Conservation (phyloP, 1,140 invertebrate genomes). For the Reticulitermes speratus region DNA sequence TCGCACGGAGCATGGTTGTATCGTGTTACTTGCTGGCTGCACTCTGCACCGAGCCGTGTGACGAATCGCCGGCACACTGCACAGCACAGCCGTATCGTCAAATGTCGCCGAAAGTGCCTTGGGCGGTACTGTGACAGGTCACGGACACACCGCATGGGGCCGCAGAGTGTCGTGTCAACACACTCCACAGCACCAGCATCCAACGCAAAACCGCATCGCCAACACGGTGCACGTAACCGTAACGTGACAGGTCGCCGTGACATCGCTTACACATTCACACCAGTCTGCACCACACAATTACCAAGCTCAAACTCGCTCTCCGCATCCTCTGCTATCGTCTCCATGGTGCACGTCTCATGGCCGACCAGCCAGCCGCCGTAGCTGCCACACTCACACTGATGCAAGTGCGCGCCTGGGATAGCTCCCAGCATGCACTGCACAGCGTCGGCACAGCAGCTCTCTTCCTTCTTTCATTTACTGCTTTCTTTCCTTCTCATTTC, state of each 20-base stretch:
- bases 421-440: not conserved
- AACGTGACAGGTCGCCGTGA: not conserved
- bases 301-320: constrained; percentile 64
- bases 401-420: constrained; percentile 23
- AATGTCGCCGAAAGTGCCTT: not conserved
- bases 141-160: not conserved
- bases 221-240: not conserved
- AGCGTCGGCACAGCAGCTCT: constrained; percentile 1
- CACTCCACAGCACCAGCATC: not conserved
- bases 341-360: constrained; percentile 48
- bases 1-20: too few species aligned
- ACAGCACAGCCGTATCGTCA: too few species aligned
- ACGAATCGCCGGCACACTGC: too few species aligned
- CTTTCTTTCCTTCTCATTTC: not conserved
- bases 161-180: not conserved
- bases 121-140: not conserved
- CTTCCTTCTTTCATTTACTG: not conserved
- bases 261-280: not conserved
- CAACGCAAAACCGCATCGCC: not conserved
- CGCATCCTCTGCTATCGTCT: constrained; percentile 63
- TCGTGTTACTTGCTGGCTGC: too few species aligned
- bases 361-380: not conserved
- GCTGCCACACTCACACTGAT: constrained; percentile 6
- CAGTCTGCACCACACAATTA: constrained; percentile 42
- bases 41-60: too few species aligned